These are phyloP conservation scores for Myotis pilosus DNA, from an alignment of 2,797 vertebrate species.

Conservation along the genomic window DNA sequence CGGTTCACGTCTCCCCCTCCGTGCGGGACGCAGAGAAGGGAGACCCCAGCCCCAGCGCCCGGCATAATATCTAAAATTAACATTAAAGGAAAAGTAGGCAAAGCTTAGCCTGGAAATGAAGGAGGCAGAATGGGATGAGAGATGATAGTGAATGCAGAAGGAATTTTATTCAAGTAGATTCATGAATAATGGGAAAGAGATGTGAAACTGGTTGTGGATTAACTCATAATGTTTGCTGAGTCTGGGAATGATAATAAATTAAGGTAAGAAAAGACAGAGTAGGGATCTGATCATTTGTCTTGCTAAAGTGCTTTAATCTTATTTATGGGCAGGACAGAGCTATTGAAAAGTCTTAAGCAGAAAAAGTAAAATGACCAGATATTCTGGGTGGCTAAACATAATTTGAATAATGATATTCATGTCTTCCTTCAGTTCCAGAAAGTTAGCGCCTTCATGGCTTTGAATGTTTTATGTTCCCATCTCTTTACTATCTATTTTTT, in stretches of 20 bases:
- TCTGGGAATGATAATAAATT: background rate
- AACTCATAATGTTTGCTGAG: background rate
- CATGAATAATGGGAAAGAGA: background rate
- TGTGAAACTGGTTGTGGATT: background rate
- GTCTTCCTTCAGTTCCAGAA: background rate
- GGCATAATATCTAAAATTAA: background rate
- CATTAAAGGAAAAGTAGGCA: background rate
- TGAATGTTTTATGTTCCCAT: background rate
- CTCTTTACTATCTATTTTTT: background rate
- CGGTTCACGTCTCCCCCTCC: too few species aligned
- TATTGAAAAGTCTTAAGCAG: background rate
- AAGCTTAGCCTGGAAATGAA: background rate
- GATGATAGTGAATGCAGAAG: background rate
- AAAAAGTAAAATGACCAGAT: background rate
- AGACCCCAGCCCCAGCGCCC: too few species aligned
- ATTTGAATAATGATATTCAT: background rate
- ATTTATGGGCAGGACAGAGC: background rate
- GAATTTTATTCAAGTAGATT: background rate
- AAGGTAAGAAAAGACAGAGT: background rate
- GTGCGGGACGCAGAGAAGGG: too few species aligned
- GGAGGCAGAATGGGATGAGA: background rate
- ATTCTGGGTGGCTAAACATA: background rate
- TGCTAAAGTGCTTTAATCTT: background rate
- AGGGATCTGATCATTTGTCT: background rate
- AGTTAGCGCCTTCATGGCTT: background rate